phyloP scores from a whole-genome alignment of 2,113 vertebrate genomes.

The Semnornis frantzii region DNA sequence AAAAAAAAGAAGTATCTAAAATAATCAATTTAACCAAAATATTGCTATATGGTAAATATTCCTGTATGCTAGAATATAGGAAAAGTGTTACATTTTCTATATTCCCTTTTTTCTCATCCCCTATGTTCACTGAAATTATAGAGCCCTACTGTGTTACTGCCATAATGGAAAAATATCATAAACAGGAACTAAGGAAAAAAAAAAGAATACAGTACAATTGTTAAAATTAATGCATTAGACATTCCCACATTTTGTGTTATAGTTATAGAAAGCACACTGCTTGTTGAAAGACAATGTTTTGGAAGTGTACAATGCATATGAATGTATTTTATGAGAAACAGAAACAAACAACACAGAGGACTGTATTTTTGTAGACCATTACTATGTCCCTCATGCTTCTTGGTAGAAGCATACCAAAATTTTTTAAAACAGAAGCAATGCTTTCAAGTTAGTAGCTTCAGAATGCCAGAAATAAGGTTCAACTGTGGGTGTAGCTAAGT shows the following conservation, averaged over 20 bases:
- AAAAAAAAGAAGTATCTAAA: neutral
- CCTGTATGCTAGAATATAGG: neutral
- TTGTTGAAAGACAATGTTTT: conserved; percentile 30
- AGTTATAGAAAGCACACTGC: neutral
- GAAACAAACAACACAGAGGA: conserved; percentile 47
- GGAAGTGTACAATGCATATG: neutral
- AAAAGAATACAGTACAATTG: neutral
- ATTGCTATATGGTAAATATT: neutral
- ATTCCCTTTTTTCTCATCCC: neutral
- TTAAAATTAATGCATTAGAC: neutral
- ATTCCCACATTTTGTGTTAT: neutral
- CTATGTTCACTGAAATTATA: neutral
- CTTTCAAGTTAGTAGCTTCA: conserved; percentile 49
- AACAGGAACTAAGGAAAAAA: neutral
- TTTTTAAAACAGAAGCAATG: neutral
- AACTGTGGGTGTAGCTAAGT: neutral
- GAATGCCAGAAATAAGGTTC: conserved; percentile 28
- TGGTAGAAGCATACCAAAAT: neutral
- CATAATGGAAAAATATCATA: neutral
- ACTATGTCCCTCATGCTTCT: neutral
- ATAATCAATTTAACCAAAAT: neutral
- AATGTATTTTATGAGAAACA: conserved; percentile 61
- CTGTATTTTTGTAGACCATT: neutral
- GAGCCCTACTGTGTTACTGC: neutral
- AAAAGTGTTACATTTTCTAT: neutral